A percentile compares a stretch with the other conserved stretches of the same genome.
Evolutionary conservation across 2,888 invertebrate species (phyloP).

Genomic region (Hetaerina titia): DNA sequence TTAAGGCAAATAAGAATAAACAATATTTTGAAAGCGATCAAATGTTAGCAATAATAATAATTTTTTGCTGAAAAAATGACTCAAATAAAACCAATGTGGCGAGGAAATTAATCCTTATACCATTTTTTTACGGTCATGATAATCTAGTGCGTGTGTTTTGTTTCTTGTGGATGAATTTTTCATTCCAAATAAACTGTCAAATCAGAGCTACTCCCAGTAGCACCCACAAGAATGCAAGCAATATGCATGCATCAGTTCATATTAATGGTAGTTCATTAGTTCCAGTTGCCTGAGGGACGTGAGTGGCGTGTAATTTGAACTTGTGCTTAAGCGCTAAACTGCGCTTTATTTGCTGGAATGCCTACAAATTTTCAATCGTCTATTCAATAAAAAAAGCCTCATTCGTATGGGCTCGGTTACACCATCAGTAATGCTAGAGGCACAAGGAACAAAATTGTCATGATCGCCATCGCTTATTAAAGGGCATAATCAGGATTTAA

Average conservation of each 20-base stretch:
- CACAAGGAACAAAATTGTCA: neutral
- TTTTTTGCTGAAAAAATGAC: neutral
- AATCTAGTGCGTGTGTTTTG: neutral
- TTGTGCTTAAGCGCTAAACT: neutral
- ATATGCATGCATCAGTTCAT: neutral
- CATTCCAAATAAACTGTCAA: neutral
- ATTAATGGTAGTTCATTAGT: neutral
- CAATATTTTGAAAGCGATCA: conserved; percentile 5
- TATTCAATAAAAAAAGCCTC: neutral
- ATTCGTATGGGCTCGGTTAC: neutral
- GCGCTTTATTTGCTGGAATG: neutral
- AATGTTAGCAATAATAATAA: conserved; percentile 21
- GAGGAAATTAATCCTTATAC: neutral
- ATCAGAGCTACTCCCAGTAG: neutral
- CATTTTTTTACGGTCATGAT: neutral
- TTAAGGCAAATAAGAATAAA: neutral
- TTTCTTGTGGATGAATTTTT: neutral
- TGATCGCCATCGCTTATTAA: neutral
- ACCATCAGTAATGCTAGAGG: neutral
- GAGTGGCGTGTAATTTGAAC: neutral
- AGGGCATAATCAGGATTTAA: too few species aligned
- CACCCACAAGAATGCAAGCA: neutral
- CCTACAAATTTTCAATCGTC: neutral
- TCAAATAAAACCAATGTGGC: neutral
- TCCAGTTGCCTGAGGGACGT: neutral